A percentile compares a stretch with the other conserved stretches of the same genome.
Evolutionary conservation across 2,113 vertebrate genomes (phyloP).

Genomic region (Lanius collurio): DNA sequence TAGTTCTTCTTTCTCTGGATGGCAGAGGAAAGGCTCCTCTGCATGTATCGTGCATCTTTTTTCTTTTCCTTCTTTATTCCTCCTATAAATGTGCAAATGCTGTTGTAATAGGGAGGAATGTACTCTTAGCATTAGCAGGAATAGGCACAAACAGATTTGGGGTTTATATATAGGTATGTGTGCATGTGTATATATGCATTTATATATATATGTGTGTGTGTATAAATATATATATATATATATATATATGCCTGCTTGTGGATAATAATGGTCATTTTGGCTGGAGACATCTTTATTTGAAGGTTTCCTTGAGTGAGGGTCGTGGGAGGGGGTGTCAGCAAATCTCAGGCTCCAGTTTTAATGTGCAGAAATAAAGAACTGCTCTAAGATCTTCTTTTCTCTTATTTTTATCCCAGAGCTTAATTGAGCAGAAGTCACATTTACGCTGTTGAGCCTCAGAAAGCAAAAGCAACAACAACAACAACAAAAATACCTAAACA

Average conservation of each 20-base stretch:
- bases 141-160: slow-evolving; percentile 56
- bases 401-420: slow-evolving; percentile 15
- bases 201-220: fast-evolving
- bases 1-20: slow-evolving; percentile 81
- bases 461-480: slow-evolving; percentile 1
- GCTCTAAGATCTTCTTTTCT: not conserved
- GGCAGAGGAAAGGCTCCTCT: slow-evolving; percentile 72
- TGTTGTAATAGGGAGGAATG: slow-evolving; percentile 61
- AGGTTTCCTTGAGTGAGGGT: slow-evolving; percentile 36
- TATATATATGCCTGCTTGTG: not conserved
- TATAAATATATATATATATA: too few relatives aligned
- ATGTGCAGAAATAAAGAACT: not conserved
- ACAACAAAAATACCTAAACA: slow-evolving; percentile 49
- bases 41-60: slow-evolving; percentile 54
- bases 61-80: slow-evolving; percentile 47
- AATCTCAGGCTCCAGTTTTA: not conserved
- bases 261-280: slow-evolving; percentile 59
- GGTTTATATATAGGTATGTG: not conserved
- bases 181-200: not conserved
- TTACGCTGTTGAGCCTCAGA: slow-evolving; percentile 56
- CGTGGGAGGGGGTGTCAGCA: not conserved
- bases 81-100: slow-evolving; percentile 73
- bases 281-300: slow-evolving; percentile 71
- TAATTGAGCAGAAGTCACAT: slow-evolving; percentile 74
- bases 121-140: slow-evolving; percentile 38